Evolutionary conservation across 2,797 vertebrate genomes (phyloP), one percentile per base, ranked within the genome.

Genomic region (Eleutherodactylus coqui): DNA sequence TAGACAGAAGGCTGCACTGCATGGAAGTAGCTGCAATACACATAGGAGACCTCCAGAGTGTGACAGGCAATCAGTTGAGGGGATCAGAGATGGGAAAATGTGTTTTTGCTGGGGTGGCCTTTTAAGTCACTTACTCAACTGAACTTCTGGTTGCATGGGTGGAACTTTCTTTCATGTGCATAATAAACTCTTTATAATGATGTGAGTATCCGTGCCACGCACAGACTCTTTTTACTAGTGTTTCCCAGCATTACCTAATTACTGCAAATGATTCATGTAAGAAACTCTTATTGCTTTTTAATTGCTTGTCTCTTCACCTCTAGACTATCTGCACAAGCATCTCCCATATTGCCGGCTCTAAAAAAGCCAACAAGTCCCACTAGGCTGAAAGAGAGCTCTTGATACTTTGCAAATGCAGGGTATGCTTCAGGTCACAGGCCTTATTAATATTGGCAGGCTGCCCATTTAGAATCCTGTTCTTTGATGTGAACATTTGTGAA

Each of bases 201-300:
- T 27, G n/a, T 60, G 55, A 60, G 13, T 60, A 60, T 60, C 55
- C 14, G 11, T 27, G 10, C 10, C 10, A 27, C 29, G 29, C 11
- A 43, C 41, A 24, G 21, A 72, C 36, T 72, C 32, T 41, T 16
- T 17, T 45, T 7, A 73, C 70, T 45, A n/a, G 27, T 49, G 4
- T 13, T 45, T 53, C 73, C 5, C 47, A 51, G 47, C 17, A 53
- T 53, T 32, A 47, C 5, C 47, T 21, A 2, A 51, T 43, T 76
- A 10, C 73, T 21, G n/a, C 47, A 51, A 51, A 53, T 32, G 17
- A 76, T 76, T 21, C 73, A 34, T 16, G 51, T 53, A 51, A 34
- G n/a, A 73, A 27, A 49, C 5, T 4, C 45, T 76, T 21, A 76
- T 76, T 76, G 73, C 45, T 76, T 76, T 75, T 76, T 76, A 36